Conservation (phyloP, 2,113 vertebrate species). For the Gallinago paraguaiae region DNA sequence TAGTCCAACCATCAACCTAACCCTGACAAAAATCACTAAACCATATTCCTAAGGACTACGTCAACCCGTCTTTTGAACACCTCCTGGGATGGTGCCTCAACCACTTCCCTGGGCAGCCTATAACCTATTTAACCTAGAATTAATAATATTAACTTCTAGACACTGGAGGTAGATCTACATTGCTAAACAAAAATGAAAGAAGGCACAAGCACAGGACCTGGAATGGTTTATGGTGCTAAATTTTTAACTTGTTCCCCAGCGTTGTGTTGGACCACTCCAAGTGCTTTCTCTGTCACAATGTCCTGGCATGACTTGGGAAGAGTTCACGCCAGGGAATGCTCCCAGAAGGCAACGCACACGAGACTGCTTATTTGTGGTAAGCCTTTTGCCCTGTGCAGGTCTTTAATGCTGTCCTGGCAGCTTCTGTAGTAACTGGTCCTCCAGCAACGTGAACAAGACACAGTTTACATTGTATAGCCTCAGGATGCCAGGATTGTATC, state of each 20-base stretch:
- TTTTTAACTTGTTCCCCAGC: not conserved
- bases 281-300: not conserved
- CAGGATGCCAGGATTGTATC: not conserved
- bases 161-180: not conserved
- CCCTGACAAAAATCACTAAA: too few species aligned
- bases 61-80: too few species aligned
- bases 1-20: too few species aligned
- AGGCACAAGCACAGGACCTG: not conserved
- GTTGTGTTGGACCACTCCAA: not conserved
- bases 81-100: too few species aligned
- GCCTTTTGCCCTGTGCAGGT: not conserved
- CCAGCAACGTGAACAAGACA: not conserved
- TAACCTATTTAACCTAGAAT: not conserved
- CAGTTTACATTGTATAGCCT: not conserved
- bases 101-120: too few species aligned
- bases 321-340: not conserved
- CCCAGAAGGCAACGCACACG: not conserved
- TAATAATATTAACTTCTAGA: not conserved
- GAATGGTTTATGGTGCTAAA: not conserved
- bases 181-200: not conserved
- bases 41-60: too few species aligned
- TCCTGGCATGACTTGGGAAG: not conserved
- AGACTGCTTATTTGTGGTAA: not conserved
- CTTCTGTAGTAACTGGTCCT: not conserved
- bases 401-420: not conserved